A percentile compares a stretch with the other conserved stretches of the same genome.
These are phyloP conservation scores for Thecocarcelia acutangulata DNA, from an alignment of 2,888 invertebrate species.

Conservation along the genomic window DNA sequence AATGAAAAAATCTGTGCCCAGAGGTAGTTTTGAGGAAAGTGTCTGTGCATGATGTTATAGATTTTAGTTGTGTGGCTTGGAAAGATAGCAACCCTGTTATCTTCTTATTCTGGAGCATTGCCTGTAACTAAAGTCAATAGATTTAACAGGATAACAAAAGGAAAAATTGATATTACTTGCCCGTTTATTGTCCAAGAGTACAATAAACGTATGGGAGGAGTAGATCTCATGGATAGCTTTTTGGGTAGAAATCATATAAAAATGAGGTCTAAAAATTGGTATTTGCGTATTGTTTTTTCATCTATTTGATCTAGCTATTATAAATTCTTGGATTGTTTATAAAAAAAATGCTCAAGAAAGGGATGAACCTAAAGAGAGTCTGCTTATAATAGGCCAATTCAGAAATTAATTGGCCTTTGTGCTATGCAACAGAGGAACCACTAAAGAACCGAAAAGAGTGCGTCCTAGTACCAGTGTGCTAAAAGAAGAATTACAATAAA, in stretches of 20 bases:
- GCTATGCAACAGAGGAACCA: conserved; percentile 27
- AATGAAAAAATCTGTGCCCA: conserved; percentile 50
- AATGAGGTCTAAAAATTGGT: conserved; percentile 36
- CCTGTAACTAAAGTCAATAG: conserved; percentile 27
- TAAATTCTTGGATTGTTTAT: conserved; percentile 40
- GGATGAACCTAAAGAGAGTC: conserved; percentile 14
- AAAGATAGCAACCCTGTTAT: conserved; percentile 33
- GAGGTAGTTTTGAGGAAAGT: conserved; percentile 51
- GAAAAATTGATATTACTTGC: conserved; percentile 23
- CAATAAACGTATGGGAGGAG: conserved; percentile 35
- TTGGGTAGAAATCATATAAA: conserved; percentile 39
- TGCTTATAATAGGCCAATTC: conserved; percentile 48
- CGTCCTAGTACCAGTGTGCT: conserved; percentile 19
- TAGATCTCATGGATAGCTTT: conserved; percentile 36
- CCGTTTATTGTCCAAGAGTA: conserved; percentile 30
- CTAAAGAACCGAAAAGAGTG: conserved; percentile 16
- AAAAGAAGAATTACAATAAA: conserved; percentile 36
- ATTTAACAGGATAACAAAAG: conserved; percentile 39
- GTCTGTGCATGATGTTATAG: conserved; percentile 27
- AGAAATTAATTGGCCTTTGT: conserved; percentile 47
- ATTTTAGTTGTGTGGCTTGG: conserved; percentile 41
- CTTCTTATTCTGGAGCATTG: conserved; percentile 35
- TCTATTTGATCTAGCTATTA: conserved; percentile 41
- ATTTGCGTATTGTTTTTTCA: conserved; percentile 47
- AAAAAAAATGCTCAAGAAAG: conserved; percentile 46